Conservation (phyloP, 2,113 vertebrate genomes). For the Antennarius striatus region DNA sequence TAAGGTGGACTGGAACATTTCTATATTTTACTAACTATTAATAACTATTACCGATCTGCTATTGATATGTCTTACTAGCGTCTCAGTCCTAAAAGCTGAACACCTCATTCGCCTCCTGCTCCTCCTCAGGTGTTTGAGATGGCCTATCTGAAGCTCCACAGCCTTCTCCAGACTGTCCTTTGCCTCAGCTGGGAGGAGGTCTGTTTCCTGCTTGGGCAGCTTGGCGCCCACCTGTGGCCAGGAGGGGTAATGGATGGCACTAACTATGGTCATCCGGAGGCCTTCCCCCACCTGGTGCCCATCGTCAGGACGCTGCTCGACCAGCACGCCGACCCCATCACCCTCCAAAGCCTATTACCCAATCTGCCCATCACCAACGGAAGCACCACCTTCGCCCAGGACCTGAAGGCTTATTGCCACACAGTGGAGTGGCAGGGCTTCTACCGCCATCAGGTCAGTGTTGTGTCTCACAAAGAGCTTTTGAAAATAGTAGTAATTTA, state of each 20-base stretch:
- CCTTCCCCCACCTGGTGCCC: slow-evolving; percentile 88
- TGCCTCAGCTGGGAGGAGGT: slow-evolving; percentile 87
- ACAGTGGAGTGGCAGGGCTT: slow-evolving; percentile 89
- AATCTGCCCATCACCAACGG: slow-evolving; percentile 92
- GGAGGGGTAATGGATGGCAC: slow-evolving; percentile 39
- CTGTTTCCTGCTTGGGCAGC: slow-evolving; percentile 90
- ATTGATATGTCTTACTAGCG: too few species aligned
- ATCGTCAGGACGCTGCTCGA: slow-evolving; percentile 90
- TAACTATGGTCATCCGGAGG: slow-evolving; percentile 60
- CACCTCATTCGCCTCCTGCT: too few species aligned
- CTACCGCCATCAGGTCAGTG: slow-evolving; percentile 87
- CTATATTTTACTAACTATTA: too few species aligned
- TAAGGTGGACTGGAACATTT: too few species aligned
- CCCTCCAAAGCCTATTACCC: slow-evolving; percentile 87
- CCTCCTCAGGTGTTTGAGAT: slow-evolving; percentile 86
- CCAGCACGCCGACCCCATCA: slow-evolving; percentile 84
- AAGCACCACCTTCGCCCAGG: slow-evolving; percentile 92
- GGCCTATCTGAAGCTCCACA: slow-evolving; percentile 93
- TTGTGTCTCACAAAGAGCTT: not conserved
- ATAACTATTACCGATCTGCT: too few species aligned
- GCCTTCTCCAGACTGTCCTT: slow-evolving; percentile 87
- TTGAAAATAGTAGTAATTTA: slow-evolving; percentile 13
- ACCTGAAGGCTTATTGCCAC: slow-evolving; percentile 89
- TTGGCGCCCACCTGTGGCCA: slow-evolving; percentile 84
- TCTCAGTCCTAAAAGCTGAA: too few species aligned